Percentiles rank a stretch among this genome's conserved stretches.
Conservation (phyloP, 2,113 vertebrate species). For the Pachyramphus minor region DNA sequence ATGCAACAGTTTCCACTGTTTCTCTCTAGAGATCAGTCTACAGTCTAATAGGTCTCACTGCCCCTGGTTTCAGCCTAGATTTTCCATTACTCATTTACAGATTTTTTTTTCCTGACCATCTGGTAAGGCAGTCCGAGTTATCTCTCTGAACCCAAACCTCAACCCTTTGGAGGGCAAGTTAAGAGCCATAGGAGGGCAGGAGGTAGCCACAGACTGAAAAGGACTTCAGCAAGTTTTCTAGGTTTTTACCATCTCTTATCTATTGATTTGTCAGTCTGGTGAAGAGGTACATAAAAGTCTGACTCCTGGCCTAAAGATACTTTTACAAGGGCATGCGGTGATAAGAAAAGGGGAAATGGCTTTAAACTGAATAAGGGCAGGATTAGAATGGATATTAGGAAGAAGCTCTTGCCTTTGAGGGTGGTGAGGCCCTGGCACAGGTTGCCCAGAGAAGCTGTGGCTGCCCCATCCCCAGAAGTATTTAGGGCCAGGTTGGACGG, state of each 20-base stretch:
- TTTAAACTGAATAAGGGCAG: neutral
- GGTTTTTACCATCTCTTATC: accelerated
- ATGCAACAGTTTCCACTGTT: slow-evolving; percentile 43
- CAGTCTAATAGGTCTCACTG: neutral
- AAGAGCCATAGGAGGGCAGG: neutral
- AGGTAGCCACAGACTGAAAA: neutral
- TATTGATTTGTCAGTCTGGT: neutral
- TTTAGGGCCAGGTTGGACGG: accelerated
- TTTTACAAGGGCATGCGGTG: neutral
- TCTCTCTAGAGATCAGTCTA: slow-evolving; percentile 9
- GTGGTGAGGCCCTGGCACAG: no score
- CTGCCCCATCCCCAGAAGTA: neutral
- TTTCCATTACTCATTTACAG: slow-evolving; percentile 26
- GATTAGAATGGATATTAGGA: neutral
- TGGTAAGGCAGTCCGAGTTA: neutral
- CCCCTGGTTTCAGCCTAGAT: neutral
- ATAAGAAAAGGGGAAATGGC: neutral
- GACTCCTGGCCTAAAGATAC: neutral
- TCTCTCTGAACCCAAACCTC: neutral
- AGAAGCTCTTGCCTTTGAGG: neutral
- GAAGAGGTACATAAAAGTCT: neutral
- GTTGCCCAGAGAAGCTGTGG: neutral
- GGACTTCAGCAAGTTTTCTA: neutral
- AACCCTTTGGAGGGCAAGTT: neutral
- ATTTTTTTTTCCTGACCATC: neutral